Conservation (phyloP, 2,797 vertebrate genomes). For the Nyctibius grandis region DNA sequence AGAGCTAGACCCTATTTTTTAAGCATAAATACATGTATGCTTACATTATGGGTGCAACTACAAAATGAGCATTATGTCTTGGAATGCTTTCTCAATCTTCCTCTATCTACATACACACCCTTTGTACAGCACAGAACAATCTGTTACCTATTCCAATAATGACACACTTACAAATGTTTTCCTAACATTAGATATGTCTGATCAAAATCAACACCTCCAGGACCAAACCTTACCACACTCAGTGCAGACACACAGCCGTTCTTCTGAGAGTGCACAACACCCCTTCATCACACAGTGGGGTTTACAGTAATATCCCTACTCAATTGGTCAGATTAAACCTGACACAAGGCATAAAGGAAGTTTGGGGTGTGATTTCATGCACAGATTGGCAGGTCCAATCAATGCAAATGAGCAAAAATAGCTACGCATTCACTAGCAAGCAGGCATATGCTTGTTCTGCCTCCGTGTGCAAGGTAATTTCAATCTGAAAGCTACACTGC, state of each 20-base stretch:
- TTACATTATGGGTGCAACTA: background rate
- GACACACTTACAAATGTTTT: background rate
- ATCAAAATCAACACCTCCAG: background rate
- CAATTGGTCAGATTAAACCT: background rate
- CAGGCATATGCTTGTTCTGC: background rate
- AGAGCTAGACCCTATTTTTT: background rate
- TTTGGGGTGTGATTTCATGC: background rate
- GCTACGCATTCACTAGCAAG: background rate
- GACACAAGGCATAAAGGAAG: background rate
- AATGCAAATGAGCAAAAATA: background rate
- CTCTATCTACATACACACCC: background rate
- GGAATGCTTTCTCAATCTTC: background rate
- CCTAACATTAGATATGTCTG: background rate
- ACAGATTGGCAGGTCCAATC: background rate
- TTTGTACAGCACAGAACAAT: background rate
- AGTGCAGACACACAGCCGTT: accelerated
- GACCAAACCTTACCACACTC: background rate
- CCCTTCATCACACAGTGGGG: background rate
- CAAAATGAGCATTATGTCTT: background rate
- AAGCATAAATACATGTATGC: background rate
- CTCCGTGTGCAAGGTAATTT: background rate
- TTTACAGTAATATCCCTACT: background rate
- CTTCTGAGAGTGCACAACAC: background rate
- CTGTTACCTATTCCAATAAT: background rate
- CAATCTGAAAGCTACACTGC: background rate